Conservation (phyloP, 1,140 invertebrate genomes). For the Saccostrea cuccullata region DNA sequence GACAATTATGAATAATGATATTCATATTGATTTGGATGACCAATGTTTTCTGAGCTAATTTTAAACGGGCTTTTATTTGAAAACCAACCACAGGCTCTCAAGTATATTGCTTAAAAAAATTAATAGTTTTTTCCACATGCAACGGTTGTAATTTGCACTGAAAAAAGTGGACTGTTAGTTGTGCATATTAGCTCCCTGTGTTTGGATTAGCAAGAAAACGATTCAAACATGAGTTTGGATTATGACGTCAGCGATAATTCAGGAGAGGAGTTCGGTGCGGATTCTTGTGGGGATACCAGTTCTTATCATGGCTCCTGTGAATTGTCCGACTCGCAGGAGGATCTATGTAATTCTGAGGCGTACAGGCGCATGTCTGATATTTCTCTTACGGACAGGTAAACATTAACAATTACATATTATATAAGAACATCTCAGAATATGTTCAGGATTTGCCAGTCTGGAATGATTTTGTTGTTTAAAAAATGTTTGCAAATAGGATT, state of each 20-base stretch:
- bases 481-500: too few relatives aligned
- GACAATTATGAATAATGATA: background rate
- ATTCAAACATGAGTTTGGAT: constrained; percentile 22
- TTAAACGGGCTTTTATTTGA: too few relatives aligned
- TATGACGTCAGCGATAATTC: constrained; percentile 20
- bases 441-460: too few relatives aligned
- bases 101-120: too few relatives aligned
- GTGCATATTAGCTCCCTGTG: background rate
- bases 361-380: background rate
- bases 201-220: background rate
- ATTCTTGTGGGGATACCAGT: background rate
- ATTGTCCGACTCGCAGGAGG: constrained; percentile 10
- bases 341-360: background rate
- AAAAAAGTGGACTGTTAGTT: background rate
- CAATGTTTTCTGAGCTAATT: background rate
- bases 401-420: too few relatives aligned
- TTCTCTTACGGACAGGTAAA: background rate
- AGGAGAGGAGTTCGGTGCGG: background rate
- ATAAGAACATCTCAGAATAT: too few relatives aligned
- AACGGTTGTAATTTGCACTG: too few relatives aligned
- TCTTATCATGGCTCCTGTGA: constrained; percentile 12
- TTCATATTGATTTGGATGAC: background rate
- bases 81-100: too few relatives aligned
- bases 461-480: too few relatives aligned
- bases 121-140: too few relatives aligned